A percentile compares a stretch with the other conserved stretches of the same genome.
These are phyloP conservation scores for Ennomos quercinarius DNA, from an alignment of 2,888 invertebrate genomes.

Conservation along the genomic window DNA sequence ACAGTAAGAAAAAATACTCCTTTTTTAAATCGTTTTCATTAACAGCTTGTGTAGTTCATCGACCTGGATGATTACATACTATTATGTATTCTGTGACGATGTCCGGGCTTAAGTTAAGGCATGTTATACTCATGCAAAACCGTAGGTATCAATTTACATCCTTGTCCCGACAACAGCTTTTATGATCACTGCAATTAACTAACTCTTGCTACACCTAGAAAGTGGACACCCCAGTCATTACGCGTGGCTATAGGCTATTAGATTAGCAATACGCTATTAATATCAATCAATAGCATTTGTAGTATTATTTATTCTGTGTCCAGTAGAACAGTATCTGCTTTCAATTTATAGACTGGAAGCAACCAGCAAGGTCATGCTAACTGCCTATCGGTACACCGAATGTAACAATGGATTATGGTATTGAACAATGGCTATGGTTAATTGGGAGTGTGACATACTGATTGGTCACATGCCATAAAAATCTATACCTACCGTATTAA, in stretches of 20 bases:
- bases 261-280: constrained; percentile 27
- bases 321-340: not conserved
- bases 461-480: constrained; percentile 10
- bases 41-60: too few species aligned
- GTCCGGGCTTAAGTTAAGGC: too few species aligned
- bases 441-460: constrained; percentile 20
- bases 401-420: constrained; percentile 29
- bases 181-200: constrained; percentile 3
- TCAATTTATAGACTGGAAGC: constrained; percentile 14
- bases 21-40: too few species aligned
- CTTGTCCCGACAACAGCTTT: not conserved
- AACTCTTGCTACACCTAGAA: constrained; percentile 6
- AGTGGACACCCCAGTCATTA: constrained; percentile 20
- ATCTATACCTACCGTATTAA: too few species aligned
- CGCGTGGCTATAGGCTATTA: constrained; percentile 16
- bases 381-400: constrained; percentile 26
- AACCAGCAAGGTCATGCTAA: constrained; percentile 31
- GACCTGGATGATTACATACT: too few species aligned
- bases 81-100: too few species aligned
- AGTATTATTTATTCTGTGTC: not conserved
- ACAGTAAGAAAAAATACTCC: too few species aligned
- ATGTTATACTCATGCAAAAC: not conserved
- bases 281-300: constrained; percentile 24
- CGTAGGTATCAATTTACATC: constrained; percentile 1
- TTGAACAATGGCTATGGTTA: constrained; percentile 19